Percentiles rank a stretch among this genome's conserved stretches.
phyloP scores from a whole-genome alignment of 1,140 invertebrate species.

The Zaprionus tsacasi region DNA sequence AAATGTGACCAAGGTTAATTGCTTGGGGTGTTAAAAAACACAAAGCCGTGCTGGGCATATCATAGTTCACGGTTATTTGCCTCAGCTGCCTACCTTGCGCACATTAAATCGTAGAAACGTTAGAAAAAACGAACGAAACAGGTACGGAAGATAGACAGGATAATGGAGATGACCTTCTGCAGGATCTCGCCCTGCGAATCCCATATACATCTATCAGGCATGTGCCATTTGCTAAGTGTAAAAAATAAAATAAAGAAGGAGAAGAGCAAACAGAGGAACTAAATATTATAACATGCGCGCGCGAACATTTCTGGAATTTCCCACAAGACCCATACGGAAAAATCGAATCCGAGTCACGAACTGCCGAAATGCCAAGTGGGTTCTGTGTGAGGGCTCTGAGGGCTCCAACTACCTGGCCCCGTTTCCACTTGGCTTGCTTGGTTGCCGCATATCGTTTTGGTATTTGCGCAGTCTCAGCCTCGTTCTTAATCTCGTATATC shows the following conservation, averaged over 20 bases:
- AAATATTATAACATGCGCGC: constrained; percentile 55
- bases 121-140: constrained; percentile 35
- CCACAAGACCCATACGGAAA: constrained; percentile 72
- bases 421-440: constrained; percentile 43
- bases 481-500: constrained; percentile 81
- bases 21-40: constrained; percentile 54
- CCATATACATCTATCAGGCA: constrained; percentile 20
- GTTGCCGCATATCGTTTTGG: constrained; percentile 38
- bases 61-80: constrained; percentile 72
- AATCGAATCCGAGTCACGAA: constrained; percentile 70
- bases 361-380: neutral
- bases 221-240: constrained; percentile 15
- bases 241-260: constrained; percentile 19
- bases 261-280: neutral
- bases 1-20: constrained; percentile 73
- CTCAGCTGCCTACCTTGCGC: constrained; percentile 50
- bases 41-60: constrained; percentile 39
- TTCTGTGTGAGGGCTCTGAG: neutral
- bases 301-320: constrained; percentile 69
- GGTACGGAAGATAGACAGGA: constrained; percentile 41
- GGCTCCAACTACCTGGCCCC: constrained; percentile 38
- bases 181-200: constrained; percentile 10
- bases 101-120: constrained; percentile 32
- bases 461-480: constrained; percentile 65
- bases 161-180: constrained; percentile 37